These are phyloP conservation scores for Tipula lateralis DNA, from an alignment of 2,888 invertebrate genomes.

Conservation along the genomic window DNA sequence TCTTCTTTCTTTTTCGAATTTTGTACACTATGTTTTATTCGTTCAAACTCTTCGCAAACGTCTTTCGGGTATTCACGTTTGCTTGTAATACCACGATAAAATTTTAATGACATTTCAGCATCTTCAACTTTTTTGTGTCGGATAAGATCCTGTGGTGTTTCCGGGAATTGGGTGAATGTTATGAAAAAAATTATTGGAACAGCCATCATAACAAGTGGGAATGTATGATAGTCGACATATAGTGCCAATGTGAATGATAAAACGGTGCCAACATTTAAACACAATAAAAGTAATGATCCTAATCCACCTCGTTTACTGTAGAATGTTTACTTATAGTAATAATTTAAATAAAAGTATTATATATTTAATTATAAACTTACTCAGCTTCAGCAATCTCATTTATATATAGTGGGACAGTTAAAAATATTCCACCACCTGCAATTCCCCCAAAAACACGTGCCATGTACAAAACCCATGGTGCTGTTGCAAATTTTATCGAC, in stretches of 20 bases:
- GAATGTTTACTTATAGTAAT: background rate
- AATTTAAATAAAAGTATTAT: background rate
- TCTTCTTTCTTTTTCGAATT: constrained; percentile 33
- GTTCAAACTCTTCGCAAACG: constrained; percentile 37
- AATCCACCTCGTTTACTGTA: constrained; percentile 43
- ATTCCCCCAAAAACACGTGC: constrained; percentile 43
- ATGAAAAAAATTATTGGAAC: constrained; percentile 41
- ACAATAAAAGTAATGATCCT: constrained; percentile 42
- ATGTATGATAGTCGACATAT: constrained; percentile 41
- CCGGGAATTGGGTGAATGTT: constrained; percentile 40
- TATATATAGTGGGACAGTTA: constrained; percentile 44
- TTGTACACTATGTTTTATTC: constrained; percentile 36
- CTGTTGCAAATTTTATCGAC: constrained; percentile 41
- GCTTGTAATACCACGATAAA: constrained; percentile 37
- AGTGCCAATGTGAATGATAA: constrained; percentile 42
- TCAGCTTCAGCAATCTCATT: constrained; percentile 45
- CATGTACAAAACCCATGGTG: constrained; percentile 42
- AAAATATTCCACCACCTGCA: constrained; percentile 44
- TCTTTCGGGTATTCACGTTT: constrained; percentile 37
- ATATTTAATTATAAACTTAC: constrained; percentile 38
- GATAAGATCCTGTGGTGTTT: constrained; percentile 43
- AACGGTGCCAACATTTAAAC: constrained; percentile 43
- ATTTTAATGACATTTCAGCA: constrained; percentile 42
- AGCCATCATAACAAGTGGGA: constrained; percentile 41
- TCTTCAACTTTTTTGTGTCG: constrained; percentile 36